A percentile compares a stretch with the other conserved stretches of the same genome.
Evolutionary conservation across 2,888 invertebrate species (phyloP).

Genomic region (Emmelina monodactyla): DNA sequence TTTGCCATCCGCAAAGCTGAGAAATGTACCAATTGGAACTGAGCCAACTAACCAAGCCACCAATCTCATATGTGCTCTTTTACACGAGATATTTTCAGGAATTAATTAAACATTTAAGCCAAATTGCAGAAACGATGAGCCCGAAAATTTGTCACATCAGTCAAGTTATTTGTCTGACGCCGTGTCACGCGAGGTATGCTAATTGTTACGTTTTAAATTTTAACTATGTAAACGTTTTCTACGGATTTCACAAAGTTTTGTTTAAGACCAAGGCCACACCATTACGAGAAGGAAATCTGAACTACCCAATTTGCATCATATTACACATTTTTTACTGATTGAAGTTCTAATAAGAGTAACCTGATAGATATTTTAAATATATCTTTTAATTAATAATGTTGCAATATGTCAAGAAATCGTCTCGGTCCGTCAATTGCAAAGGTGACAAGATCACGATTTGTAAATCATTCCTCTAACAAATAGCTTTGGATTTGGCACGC

Average conservation of each 20-base stretch:
- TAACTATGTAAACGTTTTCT: no score
- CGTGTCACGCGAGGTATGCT: no score
- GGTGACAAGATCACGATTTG: slow-evolving; percentile 33
- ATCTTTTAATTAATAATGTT: no score
- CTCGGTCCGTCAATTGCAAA: slow-evolving; percentile 34
- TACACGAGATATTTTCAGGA: neutral
- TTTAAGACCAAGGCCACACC: no score
- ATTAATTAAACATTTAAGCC: neutral
- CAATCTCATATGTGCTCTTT: slow-evolving; percentile 17
- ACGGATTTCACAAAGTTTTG: no score
- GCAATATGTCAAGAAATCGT: slow-evolving; percentile 38
- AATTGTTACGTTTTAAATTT: no score
- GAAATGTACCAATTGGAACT: slow-evolving; percentile 53
- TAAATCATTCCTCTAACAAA: slow-evolving; percentile 37
- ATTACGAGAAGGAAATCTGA: no score
- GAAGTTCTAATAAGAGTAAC: no score
- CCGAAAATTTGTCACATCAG: neutral
- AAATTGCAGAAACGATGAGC: neutral
- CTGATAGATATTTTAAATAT: no score
- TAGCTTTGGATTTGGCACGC: slow-evolving; percentile 23
- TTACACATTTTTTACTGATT: no score
- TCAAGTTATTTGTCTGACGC: no score
- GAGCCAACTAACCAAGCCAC: slow-evolving; percentile 33
- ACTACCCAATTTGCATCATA: no score
- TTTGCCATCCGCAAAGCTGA: slow-evolving; percentile 35